These are phyloP conservation scores for Scotopteryx bipunctaria DNA, from an alignment of 2,888 invertebrate genomes.

Conservation along the genomic window DNA sequence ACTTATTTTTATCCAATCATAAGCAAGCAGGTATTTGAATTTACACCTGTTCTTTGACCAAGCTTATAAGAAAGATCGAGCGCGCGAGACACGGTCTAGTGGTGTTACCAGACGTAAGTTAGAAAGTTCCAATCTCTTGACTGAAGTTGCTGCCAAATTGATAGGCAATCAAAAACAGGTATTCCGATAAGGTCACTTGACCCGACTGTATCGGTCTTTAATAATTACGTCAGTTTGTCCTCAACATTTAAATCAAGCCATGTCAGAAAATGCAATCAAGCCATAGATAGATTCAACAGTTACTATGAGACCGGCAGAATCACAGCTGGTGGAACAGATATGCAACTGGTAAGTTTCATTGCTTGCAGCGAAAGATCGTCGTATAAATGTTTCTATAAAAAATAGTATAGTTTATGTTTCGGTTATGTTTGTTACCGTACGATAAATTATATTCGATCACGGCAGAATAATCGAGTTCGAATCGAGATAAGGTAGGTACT, in stretches of 20 bases:
- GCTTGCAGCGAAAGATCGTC: slow-evolving; percentile 45
- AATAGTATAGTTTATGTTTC: slow-evolving; percentile 41
- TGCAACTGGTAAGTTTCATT: not conserved
- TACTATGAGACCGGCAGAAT: slow-evolving; percentile 5
- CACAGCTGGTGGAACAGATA: not conserved
- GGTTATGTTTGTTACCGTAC: slow-evolving; percentile 55
- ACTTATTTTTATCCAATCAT: no score
- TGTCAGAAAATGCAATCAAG: slow-evolving; percentile 47
- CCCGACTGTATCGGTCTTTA: slow-evolving; percentile 13
- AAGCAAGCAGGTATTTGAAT: not conserved
- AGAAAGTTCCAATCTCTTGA: slow-evolving; percentile 20
- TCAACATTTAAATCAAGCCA: slow-evolving; percentile 46
- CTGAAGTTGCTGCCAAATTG: slow-evolving; percentile 2
- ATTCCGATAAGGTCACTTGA: slow-evolving; percentile 25
- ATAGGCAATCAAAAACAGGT: slow-evolving; percentile 19
- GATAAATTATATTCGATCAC: slow-evolving; percentile 68
- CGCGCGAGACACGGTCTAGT: not conserved
- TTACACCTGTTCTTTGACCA: no score
- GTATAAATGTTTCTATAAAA: slow-evolving; percentile 52
- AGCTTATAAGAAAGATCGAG: not conserved
- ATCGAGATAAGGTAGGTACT: slow-evolving; percentile 47
- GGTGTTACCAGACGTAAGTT: slow-evolving; percentile 3
- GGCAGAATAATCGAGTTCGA: slow-evolving; percentile 64
- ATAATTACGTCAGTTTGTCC: slow-evolving; percentile 39
- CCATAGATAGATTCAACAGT: not conserved